phyloP scores from a whole-genome alignment of 2,888 invertebrate genomes.

The Stenoptilia bipunctidactyla region DNA sequence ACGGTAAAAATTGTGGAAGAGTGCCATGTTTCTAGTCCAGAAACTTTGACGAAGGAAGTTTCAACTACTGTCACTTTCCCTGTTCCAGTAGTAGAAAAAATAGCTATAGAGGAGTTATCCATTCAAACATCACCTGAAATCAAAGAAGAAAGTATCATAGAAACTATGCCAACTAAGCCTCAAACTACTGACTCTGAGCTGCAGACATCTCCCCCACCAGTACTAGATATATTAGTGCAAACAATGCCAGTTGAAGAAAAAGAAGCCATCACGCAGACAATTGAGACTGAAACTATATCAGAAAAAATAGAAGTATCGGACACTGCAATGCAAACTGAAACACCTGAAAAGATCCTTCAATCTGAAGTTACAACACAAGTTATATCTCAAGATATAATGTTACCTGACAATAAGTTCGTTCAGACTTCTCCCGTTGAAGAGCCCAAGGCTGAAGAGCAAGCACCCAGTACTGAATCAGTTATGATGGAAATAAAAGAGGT shows the following conservation, averaged over 20 bases:
- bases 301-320: slow-evolving; percentile 48
- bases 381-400: slow-evolving; percentile 40
- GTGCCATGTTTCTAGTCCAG: slow-evolving; percentile 67
- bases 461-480: slow-evolving; percentile 35
- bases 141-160: slow-evolving; percentile 34
- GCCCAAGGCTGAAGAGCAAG: slow-evolving; percentile 20
- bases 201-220: slow-evolving; percentile 67
- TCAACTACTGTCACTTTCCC: slow-evolving; percentile 69
- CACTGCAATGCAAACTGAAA: slow-evolving; percentile 51
- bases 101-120: slow-evolving; percentile 68
- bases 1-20: slow-evolving; percentile 78
- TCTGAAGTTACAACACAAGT: slow-evolving; percentile 71
- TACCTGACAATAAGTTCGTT: slow-evolving; percentile 56
- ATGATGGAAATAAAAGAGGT: slow-evolving; percentile 60
- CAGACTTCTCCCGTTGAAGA: slow-evolving; percentile 52
- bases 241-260: slow-evolving; percentile 68
- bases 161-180: slow-evolving; percentile 21
- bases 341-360: slow-evolving; percentile 40
- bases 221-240: slow-evolving; percentile 70
- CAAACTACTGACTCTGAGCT: slow-evolving; percentile 47
- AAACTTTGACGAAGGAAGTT: slow-evolving; percentile 47
- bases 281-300: slow-evolving; percentile 33
- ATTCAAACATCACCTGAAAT: slow-evolving; percentile 73
- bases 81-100: slow-evolving; percentile 71
- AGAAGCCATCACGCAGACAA: slow-evolving; percentile 51